Base-by-base conservation (phyloP, 1,140 invertebrate species). In the Harpegnathos saltator region DNA sequence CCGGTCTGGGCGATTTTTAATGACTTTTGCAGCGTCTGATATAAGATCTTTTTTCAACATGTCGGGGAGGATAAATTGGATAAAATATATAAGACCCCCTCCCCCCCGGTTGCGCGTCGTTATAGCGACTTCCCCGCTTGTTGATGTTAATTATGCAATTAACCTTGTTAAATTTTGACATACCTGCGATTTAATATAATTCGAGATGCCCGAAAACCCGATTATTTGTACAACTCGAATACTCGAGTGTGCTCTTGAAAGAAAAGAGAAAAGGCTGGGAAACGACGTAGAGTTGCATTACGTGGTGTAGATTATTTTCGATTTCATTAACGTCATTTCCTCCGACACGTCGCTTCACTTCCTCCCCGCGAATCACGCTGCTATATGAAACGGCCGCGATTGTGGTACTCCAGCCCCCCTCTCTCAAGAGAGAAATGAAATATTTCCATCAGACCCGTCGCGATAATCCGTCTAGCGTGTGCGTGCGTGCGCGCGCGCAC, bases 381-480 rank as follows among this genome's bases (percentile, higher is more conserved):
- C 17, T 52, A 38, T 54, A 65, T 63, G 81, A 63, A 78, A 24
- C 65, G 65, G 22, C 26, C 17, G 73, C 19, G 62, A n/a, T n/a
- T n/a, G n/a, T 24, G 73, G n/a, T 65, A 83, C 56, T 9, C 38
- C 29, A 12, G 65, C 11, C 12, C 26, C 54, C 54, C 58, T 63
- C n/a, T n/a, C n/a, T n/a, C n/a, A n/a, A n/a, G 56, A 44, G 62
- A 83, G 86, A 85, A 80, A 83, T 83, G 71, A 80, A 80, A 88
- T 88, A 83, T 88, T 85, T 89, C 86, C 87, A 89, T 89, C 88
- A 58, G 77, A 87, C 85, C 48, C 71, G 74, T 48, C 75, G 59
- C 52, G 87, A 83, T 89, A 88, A 89, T 89, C 86, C 83, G 80
- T 71, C 83, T 69, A 24, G 33, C 69, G 38, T 15, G 50, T 38